Percentiles rank a stretch among this genome's conserved stretches.
Evolutionary conservation across 1,140 invertebrate genomes (phyloP).

Genomic region (Yoshiicerus persimilis): DNA sequence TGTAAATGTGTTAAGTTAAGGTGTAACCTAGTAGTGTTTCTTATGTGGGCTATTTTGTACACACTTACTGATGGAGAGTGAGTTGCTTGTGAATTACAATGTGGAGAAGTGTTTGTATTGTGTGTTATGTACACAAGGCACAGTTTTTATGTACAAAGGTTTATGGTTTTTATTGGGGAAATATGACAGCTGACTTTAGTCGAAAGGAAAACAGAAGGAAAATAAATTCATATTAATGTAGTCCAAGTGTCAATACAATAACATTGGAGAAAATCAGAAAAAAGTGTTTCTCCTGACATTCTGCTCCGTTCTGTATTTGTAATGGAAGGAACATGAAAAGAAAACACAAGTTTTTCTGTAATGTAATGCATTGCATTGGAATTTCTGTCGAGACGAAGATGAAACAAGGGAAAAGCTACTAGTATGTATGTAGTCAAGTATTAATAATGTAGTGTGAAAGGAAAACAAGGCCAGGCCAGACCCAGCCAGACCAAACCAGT

Average conservation of each 20-base stretch:
- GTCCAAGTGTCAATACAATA: slow-evolving; percentile 22
- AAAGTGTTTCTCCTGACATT: not conserved
- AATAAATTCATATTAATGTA: slow-evolving; percentile 24
- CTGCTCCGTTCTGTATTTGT: too few species aligned
- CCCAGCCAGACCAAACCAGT: too few species aligned
- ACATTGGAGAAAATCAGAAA: not conserved
- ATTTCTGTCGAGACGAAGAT: not conserved
- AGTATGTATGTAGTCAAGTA: not conserved
- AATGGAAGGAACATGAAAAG: not conserved
- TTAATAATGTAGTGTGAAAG: not conserved
- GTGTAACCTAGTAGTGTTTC: not conserved
- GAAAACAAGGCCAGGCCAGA: not conserved
- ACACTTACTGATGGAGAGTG: not conserved
- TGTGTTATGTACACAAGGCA: not conserved
- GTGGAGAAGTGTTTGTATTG: too few species aligned
- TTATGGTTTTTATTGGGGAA: slow-evolving; percentile 14
- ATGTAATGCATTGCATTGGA: not conserved
- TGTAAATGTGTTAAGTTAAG: not conserved
- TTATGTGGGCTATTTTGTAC: not conserved
- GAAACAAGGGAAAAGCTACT: not conserved
- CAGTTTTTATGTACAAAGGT: not conserved
- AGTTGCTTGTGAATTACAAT: too few species aligned
- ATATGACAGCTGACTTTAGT: not conserved
- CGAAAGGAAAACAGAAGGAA: not conserved
- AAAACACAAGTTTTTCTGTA: not conserved